Evolutionary conservation across 2,113 vertebrate species (phyloP).

Genomic region (Martes martes): DNA sequence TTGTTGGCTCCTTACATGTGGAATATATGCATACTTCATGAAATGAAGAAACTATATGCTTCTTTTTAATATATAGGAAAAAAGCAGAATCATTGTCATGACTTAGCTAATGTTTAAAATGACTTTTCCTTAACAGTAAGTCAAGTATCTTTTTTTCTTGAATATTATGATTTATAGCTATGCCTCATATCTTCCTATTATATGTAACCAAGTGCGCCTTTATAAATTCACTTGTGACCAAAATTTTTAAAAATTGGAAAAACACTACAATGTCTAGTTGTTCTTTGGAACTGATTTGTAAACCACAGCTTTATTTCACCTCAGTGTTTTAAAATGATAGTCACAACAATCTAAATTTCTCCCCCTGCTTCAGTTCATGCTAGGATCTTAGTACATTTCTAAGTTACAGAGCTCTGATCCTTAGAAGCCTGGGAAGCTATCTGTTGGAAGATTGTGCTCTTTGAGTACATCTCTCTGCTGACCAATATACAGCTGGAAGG

Average conservation of each 20-base stretch:
- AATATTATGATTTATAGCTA: neutral
- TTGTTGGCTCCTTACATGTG: neutral
- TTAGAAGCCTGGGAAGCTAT: neutral
- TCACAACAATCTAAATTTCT: neutral
- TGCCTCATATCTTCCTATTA: neutral
- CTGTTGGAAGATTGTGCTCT: fast-evolving
- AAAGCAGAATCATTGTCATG: neutral
- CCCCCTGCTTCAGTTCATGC: neutral
- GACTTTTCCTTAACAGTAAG: neutral
- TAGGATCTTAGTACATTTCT: neutral
- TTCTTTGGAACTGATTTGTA: neutral
- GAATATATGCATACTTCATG: neutral
- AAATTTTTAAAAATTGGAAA: neutral
- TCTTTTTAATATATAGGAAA: neutral
- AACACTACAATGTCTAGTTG: neutral
- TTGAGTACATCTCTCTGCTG: neutral
- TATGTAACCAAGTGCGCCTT: neutral
- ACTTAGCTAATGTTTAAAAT: neutral
- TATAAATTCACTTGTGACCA: neutral
- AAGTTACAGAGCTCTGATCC: neutral
- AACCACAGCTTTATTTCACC: neutral
- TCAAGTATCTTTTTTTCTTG: neutral
- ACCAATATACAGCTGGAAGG: neutral
- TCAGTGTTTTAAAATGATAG: neutral
- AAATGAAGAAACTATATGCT: neutral